Conservation (phyloP, 1,140 invertebrate species). For the Laupala kohalensis region DNA sequence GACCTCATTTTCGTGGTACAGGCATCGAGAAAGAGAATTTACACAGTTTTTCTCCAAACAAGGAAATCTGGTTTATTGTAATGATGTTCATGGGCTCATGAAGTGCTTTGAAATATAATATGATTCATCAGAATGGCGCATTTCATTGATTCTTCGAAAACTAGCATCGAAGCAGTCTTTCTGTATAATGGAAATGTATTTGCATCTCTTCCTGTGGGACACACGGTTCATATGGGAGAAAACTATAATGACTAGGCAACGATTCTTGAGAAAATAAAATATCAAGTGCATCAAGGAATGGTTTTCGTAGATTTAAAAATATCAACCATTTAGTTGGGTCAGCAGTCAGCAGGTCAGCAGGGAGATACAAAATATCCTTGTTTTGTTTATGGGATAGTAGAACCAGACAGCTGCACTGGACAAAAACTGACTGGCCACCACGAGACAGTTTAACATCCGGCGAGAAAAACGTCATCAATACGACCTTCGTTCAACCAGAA, state of each 20-base stretch:
- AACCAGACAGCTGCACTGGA: background rate
- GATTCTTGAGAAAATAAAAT: background rate
- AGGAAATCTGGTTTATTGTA: too few relatives aligned
- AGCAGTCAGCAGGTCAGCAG: background rate
- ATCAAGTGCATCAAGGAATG: background rate
- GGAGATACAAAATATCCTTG: conserved; percentile 7
- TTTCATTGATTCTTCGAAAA: background rate
- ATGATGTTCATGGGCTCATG: too few relatives aligned
- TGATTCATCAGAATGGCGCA: conserved; percentile 1
- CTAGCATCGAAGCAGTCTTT: too few relatives aligned
- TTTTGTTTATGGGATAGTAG: conserved; percentile 3
- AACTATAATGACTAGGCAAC: conserved; percentile 7
- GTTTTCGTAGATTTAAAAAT: background rate
- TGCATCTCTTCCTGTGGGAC: too few relatives aligned
- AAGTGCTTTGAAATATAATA: too few relatives aligned
- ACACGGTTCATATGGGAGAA: conserved; percentile 14
- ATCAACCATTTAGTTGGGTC: background rate
- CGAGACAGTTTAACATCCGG: background rate
- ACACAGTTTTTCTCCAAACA: too few relatives aligned
- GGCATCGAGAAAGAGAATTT: too few relatives aligned
- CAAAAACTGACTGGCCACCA: background rate
- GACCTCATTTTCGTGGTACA: too few relatives aligned
- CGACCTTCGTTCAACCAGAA: background rate
- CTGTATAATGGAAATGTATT: too few relatives aligned
- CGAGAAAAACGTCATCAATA: background rate